phyloP scores from a whole-genome alignment of 2,113 vertebrate species.

The Lutjanus erythropterus region DNA sequence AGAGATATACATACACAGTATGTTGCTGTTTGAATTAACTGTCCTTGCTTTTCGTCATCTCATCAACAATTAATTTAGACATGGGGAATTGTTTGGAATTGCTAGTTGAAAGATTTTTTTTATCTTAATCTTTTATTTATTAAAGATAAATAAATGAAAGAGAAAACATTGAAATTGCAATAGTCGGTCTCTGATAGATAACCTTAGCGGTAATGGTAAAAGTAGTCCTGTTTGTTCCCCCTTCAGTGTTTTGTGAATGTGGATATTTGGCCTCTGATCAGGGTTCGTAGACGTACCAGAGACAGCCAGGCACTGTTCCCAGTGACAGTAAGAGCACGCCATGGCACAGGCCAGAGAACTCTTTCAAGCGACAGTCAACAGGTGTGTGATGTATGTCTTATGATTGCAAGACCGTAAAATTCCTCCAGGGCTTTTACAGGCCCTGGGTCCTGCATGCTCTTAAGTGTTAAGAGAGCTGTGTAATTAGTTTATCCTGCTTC shows the following conservation, averaged over 20 bases:
- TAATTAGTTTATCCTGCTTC: neutral
- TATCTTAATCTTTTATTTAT: neutral
- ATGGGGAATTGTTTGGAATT: too few species aligned
- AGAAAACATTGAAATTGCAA: neutral
- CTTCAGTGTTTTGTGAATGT: neutral
- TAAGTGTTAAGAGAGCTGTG: neutral
- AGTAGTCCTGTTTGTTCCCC: neutral
- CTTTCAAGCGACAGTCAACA: slow-evolving; percentile 6
- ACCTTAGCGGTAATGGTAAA: neutral
- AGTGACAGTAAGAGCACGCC: neutral
- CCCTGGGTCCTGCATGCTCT: neutral
- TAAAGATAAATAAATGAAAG: neutral
- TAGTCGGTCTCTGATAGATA: neutral
- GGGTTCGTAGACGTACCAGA: neutral
- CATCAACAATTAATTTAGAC: neutral
- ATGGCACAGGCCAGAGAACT: neutral
- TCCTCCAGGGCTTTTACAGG: neutral
- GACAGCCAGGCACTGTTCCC: neutral
- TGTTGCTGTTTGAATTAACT: neutral
- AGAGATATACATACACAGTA: neutral
- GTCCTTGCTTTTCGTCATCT: neutral
- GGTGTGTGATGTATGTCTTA: slow-evolving; percentile 20
- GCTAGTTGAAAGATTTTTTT: neutral
- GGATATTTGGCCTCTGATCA: neutral
- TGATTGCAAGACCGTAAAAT: slow-evolving; percentile 25